Evolutionary conservation across 1,140 invertebrate genomes (phyloP), one percentile per base, ranked within the genome.

Genomic region (Triops cancriformis): DNA sequence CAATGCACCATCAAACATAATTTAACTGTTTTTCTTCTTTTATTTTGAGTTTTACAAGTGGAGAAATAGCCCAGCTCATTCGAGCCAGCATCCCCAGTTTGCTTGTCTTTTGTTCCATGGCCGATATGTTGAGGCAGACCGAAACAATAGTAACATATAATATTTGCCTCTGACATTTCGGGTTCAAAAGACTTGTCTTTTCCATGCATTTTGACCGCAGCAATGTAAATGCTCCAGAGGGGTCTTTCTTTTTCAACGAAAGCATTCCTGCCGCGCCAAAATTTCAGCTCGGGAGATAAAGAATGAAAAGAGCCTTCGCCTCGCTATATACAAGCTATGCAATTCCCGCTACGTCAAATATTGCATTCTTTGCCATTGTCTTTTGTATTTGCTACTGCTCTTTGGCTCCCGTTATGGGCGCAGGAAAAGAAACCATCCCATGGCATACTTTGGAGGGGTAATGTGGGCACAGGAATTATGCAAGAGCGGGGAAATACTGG

Each of bases 201-300:
- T 23, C 51, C 7, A 64, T 18, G 51, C 51, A 64, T 64, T 64
- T 64, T 64, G 51, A 64, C 51, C 51, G 51, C 51, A 64, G 51
- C 51, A 64, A 64, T 64, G 51, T 64, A 64, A 64, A 64, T 64
- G 51, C 51, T 23, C 18, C 9, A 64, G 2, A 37, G 31, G 7
- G n/a, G 43, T 18, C 23, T 64, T 64, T 64, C 5, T 10, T 64
- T 64, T 64, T 23, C 51, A 64, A 64, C n/a, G 14, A 10, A 23
- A 64, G 18, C n/a, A 64, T 64, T 64, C 51, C 51, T 64, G 51
- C 51, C 51, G n/a, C 51, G 51, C 51, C 51, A 64, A 64, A 64
- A 64, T 64, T 64, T 64, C 51, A 6, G 18, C 51, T 23, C 51
- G 18, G 51, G 51, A 64, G 51, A 64, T 64, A 64, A 64, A 64